phyloP scores from a whole-genome alignment of 2,888 invertebrate species.

The Drosophila paracracens region DNA sequence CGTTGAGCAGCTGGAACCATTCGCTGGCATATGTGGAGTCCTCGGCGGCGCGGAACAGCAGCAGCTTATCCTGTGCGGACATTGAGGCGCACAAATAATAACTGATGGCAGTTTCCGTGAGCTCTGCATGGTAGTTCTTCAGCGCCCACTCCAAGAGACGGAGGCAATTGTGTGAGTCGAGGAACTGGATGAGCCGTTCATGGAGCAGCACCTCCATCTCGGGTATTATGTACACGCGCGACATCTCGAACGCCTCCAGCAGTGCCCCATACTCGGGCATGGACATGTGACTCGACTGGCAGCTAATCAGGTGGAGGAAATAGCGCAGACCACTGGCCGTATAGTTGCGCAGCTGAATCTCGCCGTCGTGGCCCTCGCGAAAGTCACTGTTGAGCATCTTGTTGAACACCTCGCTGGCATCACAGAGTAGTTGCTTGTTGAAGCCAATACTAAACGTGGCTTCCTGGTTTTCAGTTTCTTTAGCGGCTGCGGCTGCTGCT shows the following conservation, averaged over 20 bases:
- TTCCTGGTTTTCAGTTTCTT: constrained; percentile 11
- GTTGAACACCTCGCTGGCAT: constrained; percentile 84
- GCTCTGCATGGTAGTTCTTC: constrained; percentile 83
- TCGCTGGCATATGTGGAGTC: constrained; percentile 82
- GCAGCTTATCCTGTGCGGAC: constrained; percentile 76
- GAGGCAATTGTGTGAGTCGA: constrained; percentile 81
- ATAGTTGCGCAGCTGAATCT: constrained; percentile 83
- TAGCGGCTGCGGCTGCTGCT: background rate
- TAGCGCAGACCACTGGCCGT: constrained; percentile 82
- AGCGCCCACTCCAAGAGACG: constrained; percentile 84
- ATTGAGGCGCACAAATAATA: constrained; percentile 83
- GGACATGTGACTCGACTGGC: constrained; percentile 64
- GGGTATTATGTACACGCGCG: constrained; percentile 84
- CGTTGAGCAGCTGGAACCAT: constrained; percentile 84
- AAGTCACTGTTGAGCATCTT: constrained; percentile 85
- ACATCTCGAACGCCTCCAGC: constrained; percentile 84
- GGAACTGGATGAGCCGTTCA: constrained; percentile 74
- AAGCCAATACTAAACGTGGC: constrained; percentile 71
- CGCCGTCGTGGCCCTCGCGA: constrained; percentile 83
- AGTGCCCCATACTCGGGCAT: constrained; percentile 78
- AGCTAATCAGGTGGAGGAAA: constrained; percentile 83
- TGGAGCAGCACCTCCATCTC: constrained; percentile 81
- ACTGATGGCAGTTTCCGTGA: constrained; percentile 84
- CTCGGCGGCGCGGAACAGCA: constrained; percentile 83
- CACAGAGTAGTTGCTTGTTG: constrained; percentile 82